phyloP scores from a whole-genome alignment of 1,140 invertebrate species.

The Euwallacea similis region DNA sequence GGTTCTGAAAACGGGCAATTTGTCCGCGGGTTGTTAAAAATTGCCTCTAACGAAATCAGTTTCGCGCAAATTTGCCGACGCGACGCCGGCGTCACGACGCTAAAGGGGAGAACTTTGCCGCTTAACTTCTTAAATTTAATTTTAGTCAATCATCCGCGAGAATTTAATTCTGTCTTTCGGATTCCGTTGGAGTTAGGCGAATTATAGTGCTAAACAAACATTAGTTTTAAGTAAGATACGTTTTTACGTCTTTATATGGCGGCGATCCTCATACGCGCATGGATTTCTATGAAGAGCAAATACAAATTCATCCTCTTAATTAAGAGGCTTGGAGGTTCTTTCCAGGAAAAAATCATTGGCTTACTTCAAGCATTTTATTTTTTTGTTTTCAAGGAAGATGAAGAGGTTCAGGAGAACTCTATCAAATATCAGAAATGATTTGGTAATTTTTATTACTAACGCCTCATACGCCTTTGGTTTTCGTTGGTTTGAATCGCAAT shows the following conservation, averaged over 20 bases:
- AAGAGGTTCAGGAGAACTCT: too few relatives aligned
- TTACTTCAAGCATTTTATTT: too few relatives aligned
- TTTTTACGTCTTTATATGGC: not conserved
- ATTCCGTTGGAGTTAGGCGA: not conserved
- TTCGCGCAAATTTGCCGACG: constrained; percentile 33
- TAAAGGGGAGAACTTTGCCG: constrained; percentile 50
- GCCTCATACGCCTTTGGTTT: too few relatives aligned
- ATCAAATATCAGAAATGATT: too few relatives aligned
- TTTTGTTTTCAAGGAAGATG: too few relatives aligned
- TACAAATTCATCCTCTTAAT: too few relatives aligned
- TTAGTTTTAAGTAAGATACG: not conserved
- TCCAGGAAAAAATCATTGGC: too few relatives aligned
- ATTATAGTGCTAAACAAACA: not conserved
- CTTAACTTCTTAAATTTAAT: constrained; percentile 55
- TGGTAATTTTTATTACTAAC: too few relatives aligned
- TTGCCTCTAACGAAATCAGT: constrained; percentile 47
- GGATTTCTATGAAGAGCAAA: too few relatives aligned
- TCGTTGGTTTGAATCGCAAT: too few relatives aligned
- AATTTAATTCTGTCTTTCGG: constrained; percentile 29
- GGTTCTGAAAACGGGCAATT: constrained; percentile 35
- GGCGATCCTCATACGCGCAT: too few relatives aligned
- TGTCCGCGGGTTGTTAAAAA: constrained; percentile 42
- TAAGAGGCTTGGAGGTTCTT: too few relatives aligned
- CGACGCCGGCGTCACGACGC: constrained; percentile 24
- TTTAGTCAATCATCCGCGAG: constrained; percentile 51